These are phyloP conservation scores for Cylloceria caligata DNA, from an alignment of 2,888 invertebrate genomes.

Conservation along the genomic window DNA sequence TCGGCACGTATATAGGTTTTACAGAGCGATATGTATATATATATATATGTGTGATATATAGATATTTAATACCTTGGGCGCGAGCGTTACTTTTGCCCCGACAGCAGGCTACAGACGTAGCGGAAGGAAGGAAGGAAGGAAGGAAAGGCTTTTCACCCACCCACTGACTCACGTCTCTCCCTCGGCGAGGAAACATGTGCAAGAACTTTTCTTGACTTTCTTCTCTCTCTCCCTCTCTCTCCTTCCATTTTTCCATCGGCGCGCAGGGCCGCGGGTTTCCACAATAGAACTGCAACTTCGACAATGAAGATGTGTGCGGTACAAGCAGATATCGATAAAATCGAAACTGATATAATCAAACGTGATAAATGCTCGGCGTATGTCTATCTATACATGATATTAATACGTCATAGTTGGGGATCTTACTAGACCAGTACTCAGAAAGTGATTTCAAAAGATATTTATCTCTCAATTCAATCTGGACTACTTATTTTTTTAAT, in stretches of 20 bases:
- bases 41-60: slow-evolving; percentile 14
- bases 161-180: slow-evolving; percentile 13
- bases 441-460: background rate
- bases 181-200: slow-evolving; percentile 31
- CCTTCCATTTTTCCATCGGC: background rate
- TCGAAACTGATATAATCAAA: no score
- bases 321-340: background rate
- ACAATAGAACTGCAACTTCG: slow-evolving; percentile 6
- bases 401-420: background rate
- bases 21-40: background rate
- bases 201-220: slow-evolving; percentile 47
- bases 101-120: slow-evolving; percentile 39
- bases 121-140: slow-evolving; percentile 64
- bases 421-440: background rate
- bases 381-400: background rate
- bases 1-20: slow-evolving; percentile 68
- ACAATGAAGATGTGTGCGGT: background rate
- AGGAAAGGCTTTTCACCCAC: slow-evolving; percentile 58
- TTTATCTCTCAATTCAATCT: background rate
- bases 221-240: slow-evolving; percentile 10
- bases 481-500: background rate
- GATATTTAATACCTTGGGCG: slow-evolving; percentile 28
- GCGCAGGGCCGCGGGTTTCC: background rate
- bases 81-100: slow-evolving; percentile 56
- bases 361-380: slow-evolving; percentile 3